Percentiles rank a stretch among this genome's conserved stretches.
phyloP scores from a whole-genome alignment of 1,140 invertebrate species.

The Drosophila nikananu region DNA sequence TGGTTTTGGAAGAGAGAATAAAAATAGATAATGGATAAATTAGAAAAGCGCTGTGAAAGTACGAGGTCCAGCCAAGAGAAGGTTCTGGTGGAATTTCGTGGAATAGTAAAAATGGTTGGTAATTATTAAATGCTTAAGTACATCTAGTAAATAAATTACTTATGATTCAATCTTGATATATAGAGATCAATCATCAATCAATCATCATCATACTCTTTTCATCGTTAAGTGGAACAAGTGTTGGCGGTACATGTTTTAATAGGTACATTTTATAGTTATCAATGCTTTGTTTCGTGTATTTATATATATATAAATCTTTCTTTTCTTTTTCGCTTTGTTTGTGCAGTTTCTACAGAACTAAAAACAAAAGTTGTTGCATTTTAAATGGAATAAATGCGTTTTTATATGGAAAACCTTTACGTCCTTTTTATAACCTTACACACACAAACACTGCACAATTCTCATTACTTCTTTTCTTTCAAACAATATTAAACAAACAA shows the following conservation, averaged over 20 bases:
- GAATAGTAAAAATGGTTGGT: conserved; percentile 47
- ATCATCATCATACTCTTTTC: conserved; percentile 79
- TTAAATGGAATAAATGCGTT: conserved; percentile 78
- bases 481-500: conserved; percentile 18
- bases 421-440: conserved; percentile 11
- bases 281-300: conserved; percentile 22
- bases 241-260: conserved; percentile 70
- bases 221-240: conserved; percentile 74
- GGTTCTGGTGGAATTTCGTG: conserved; percentile 35
- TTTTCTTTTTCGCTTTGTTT: conserved; percentile 41
- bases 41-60: conserved; percentile 69
- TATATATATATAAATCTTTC: conserved; percentile 16
- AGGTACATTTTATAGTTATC: conserved; percentile 45
- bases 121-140: conserved; percentile 73
- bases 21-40: conserved; percentile 82
- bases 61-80: conserved; percentile 48
- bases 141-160: conserved; percentile 66
- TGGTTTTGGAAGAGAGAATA: conserved; percentile 84
- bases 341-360: conserved; percentile 46
- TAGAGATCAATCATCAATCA: conserved; percentile 27
- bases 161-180: conserved; percentile 51
- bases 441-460: conserved; percentile 32
- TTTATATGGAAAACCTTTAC: conserved; percentile 62
- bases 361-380: conserved; percentile 67
- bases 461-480: conserved; percentile 7